These are phyloP conservation scores for Perognathus longimembris DNA, from an alignment of 2,113 vertebrate genomes.

Conservation along the genomic window DNA sequence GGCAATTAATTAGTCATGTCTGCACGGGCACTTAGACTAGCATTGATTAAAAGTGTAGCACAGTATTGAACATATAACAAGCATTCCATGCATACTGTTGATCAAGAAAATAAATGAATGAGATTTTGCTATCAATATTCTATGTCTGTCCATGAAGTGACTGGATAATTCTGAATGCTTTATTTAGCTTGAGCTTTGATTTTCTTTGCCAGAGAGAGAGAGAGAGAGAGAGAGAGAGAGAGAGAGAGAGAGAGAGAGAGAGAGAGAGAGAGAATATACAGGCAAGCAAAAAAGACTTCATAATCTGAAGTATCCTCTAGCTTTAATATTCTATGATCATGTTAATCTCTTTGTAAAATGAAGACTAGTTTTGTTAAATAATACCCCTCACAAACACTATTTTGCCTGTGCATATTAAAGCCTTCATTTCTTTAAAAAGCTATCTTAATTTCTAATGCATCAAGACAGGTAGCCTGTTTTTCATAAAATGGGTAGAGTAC, in stretches of 20 bases:
- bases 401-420: neutral
- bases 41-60: neutral
- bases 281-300: neutral
- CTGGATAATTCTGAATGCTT: neutral
- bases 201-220: constrained; percentile 11
- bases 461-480: neutral
- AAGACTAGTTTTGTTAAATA: neutral
- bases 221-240: no score
- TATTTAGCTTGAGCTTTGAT: neutral
- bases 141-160: neutral
- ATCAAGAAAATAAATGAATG: neutral
- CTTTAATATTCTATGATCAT: neutral
- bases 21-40: neutral
- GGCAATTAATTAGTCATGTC: neutral
- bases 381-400: neutral
- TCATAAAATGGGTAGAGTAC: neutral
- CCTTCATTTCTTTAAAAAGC: neutral
- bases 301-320: neutral
- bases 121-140: neutral
- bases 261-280: neutral
- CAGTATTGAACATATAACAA: neutral
- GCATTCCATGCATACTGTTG: neutral
- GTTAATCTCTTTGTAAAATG: constrained; percentile 33
- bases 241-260: neutral
- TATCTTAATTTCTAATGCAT: neutral